Conservation (phyloP, 2,888 invertebrate species). For the Campoplex capitator region DNA sequence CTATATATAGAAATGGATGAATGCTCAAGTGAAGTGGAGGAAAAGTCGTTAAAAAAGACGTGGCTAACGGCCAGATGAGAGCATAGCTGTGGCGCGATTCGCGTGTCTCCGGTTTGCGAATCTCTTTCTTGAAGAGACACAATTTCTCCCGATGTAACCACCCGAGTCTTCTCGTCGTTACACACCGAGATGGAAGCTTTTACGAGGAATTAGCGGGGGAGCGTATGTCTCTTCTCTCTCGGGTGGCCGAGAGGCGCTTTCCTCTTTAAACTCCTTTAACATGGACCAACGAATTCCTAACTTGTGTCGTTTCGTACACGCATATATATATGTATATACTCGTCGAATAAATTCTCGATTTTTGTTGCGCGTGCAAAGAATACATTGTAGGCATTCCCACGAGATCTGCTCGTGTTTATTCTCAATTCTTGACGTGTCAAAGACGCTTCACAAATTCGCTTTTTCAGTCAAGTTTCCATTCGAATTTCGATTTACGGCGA, state of each 20-base stretch:
- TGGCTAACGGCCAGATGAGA: slow-evolving; percentile 20
- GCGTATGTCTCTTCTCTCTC: slow-evolving; percentile 2
- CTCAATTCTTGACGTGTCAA: neutral
- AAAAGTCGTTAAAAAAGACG: slow-evolving; percentile 9
- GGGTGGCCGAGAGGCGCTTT: slow-evolving; percentile 43
- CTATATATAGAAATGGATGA: slow-evolving; percentile 5
- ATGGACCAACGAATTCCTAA: slow-evolving; percentile 40
- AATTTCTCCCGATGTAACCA: neutral
- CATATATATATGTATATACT: neutral
- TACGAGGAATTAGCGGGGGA: slow-evolving; percentile 53
- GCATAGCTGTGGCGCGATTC: neutral
- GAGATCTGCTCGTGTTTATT: neutral
- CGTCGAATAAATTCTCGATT: slow-evolving; percentile 11
- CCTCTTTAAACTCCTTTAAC: slow-evolving; percentile 45
- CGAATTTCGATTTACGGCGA: neutral
- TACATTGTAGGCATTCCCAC: slow-evolving; percentile 10
- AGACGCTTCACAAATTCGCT: neutral
- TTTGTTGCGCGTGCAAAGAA: neutral
- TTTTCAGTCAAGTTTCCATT: neutral
- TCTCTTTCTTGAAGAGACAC: slow-evolving; percentile 16
- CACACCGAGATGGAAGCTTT: slow-evolving; percentile 53
- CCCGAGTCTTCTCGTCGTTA: slow-evolving; percentile 18
- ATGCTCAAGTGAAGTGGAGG: neutral
- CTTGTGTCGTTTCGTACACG: neutral
- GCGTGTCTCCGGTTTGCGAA: slow-evolving; percentile 1